These are phyloP conservation scores for Carassius auratus DNA, from an alignment of 2,113 vertebrate genomes.

Conservation along the genomic window DNA sequence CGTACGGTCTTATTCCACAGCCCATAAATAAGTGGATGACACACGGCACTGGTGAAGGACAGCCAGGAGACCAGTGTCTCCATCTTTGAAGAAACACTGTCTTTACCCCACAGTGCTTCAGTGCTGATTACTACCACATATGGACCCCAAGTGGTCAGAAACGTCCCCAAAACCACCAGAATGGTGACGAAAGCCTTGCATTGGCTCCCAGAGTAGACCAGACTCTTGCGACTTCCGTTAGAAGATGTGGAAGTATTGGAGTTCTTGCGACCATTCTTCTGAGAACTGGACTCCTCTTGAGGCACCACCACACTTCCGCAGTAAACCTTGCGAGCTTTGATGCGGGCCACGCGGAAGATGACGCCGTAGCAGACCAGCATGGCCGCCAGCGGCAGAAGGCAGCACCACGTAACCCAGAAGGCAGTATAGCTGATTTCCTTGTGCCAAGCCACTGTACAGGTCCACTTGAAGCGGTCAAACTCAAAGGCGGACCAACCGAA, in stretches of 20 bases:
- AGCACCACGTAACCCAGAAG: constrained; percentile 96
- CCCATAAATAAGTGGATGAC: constrained; percentile 95
- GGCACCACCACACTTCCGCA: constrained; percentile 84
- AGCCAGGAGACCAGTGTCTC: constrained; percentile 95
- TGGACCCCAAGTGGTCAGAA: constrained; percentile 92
- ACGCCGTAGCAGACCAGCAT: constrained; percentile 94
- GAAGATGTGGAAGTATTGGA: constrained; percentile 94
- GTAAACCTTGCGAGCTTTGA: constrained; percentile 96
- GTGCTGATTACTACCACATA: constrained; percentile 90
- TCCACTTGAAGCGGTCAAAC: constrained; percentile 96
- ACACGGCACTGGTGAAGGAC: constrained; percentile 91
- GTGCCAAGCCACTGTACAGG: constrained; percentile 95
- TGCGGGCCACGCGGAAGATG: constrained; percentile 94
- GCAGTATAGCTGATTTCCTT: constrained; percentile 85
- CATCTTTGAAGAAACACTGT: constrained; percentile 83
- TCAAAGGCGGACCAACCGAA: constrained; percentile 95
- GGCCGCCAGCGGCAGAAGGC: constrained; percentile 82
- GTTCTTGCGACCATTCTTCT: constrained; percentile 88
- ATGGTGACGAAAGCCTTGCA: constrained; percentile 97
- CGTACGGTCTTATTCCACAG: constrained; percentile 98
- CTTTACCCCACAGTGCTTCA: constrained; percentile 91
- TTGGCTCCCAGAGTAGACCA: constrained; percentile 94
- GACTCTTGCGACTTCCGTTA: constrained; percentile 85
- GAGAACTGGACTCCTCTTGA: constrained; percentile 76
- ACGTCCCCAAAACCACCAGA: constrained; percentile 93